Evolutionary conservation across 2,113 vertebrate genomes (phyloP), one percentile per base, ranked within the genome.

Genomic region (Austrofundulus limnaeus): DNA sequence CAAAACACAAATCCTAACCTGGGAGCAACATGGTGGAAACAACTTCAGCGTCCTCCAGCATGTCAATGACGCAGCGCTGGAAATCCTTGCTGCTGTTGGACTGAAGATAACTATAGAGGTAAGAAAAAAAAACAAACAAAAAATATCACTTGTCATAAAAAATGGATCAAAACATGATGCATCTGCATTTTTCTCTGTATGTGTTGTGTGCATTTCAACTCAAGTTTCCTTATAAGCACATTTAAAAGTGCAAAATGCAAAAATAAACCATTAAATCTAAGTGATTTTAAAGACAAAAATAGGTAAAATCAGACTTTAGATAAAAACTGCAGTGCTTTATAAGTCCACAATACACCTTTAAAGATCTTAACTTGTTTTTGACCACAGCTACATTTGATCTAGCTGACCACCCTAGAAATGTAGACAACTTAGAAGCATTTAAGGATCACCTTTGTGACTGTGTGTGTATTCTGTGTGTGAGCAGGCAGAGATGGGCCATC

Each of bases 21-120:
- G 97, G 97, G 69, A 99, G 92, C 49, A 95, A 87, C 94, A 98
- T 95, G 24, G 96, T 98, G 61, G 94, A 94, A 47, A 98, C 91
- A 12, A 93, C 89, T 84, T 98, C 96, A 0, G 96, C 92, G 43
- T 94, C 92, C 83, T 93, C 94, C 89, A 98, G 83, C 89, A 94
- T 85, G 81, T 95, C 94, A 38, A 94, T 92, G 86, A 94, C 83
- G 76, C 92, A 90, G 55, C 92, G 92, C 85, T 97, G 95, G 88
- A 99, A 98, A 2, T 91, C 88, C 89, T 95, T 98, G 78, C 94
- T 95, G 87, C 84, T 87, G 77, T 91, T 90, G 17, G 95, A 94
- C 87, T 96, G 96, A 81, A 96, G 82, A 71, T 98, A 96, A 88
- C 97, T 99, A 16, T 0, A 77, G 1, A 70, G 49, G 60, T 38